A percentile compares a stretch with the other conserved stretches of the same genome.
Evolutionary conservation across 2,113 vertebrate species (phyloP).

Genomic region (Peucedramus taeniatus): DNA sequence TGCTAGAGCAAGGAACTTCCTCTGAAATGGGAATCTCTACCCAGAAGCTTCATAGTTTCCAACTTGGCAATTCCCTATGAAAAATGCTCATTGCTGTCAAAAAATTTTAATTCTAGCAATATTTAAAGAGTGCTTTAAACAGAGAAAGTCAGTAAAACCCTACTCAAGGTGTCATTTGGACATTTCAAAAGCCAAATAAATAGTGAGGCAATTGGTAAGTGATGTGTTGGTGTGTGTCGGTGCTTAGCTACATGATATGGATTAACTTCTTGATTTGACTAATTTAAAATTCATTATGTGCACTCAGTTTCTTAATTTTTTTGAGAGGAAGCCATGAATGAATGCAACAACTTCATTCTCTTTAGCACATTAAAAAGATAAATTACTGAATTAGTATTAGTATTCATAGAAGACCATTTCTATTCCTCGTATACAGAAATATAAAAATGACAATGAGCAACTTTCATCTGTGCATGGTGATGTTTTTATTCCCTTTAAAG

Average conservation of each 20-base stretch:
- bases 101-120: not conserved
- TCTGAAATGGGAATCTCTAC: not conserved
- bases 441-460: not conserved
- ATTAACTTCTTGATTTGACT: not conserved
- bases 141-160: not conserved
- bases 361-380: not conserved
- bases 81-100: not conserved
- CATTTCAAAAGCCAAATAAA: not conserved
- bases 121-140: not conserved
- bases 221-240: accelerated
- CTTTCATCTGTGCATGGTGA: not conserved
- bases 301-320: not conserved
- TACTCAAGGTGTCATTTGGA: not conserved
- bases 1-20: not conserved
- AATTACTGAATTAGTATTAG: not conserved
- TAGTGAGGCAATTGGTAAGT: not conserved
- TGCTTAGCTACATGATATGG: not conserved
- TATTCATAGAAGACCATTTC: not conserved
- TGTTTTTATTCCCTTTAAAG: not conserved
- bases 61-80: not conserved
- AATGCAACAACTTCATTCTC: not conserved
- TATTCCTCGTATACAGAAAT: not conserved
- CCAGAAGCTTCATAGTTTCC: not conserved
- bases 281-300: not conserved
- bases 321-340: not conserved